Base-by-base conservation (phyloP, 2,888 invertebrate species). In the Latrodectus elegans region DNA sequence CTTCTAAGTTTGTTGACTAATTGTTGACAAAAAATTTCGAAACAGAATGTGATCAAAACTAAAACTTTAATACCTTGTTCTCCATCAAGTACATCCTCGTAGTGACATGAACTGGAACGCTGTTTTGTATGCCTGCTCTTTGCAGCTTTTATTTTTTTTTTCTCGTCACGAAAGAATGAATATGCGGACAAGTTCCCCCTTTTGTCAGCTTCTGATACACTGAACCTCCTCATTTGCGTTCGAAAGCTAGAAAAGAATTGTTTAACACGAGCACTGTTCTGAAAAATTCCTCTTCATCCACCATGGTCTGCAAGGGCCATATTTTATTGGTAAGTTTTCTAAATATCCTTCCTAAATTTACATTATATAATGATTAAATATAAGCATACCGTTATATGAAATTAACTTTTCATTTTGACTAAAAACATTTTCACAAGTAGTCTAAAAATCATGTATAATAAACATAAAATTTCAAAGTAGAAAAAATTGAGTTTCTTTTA, bases 71-170 rank as follows among this genome's bases (percentile, higher is more conserved):
- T 60, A 60, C 60, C 60, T 17, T 17, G 67, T 8, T 17, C 17
- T 12, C n/a, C 12, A 68, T 22, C 12, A n/a, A 12, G 12, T n/a
- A 82, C 55, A 82, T 82, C 82, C 82, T 82, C 15, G 75, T 75
- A 55, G 82, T 82, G 82, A 75, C 82, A 82, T 82, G 82, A 82
- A 82, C 82, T 75, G 74, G 82, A 75, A 67, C 70, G 67, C 74
- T 75, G 70, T 76, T 79, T 53, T 67, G 65, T 81, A 72, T 65
- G 52, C 26, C 17, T 68, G 67, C 22, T 51, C 52, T 14, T 12
- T 49, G 52, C 51, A n/a, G 12, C 68, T 60, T 22, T 70, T 53
- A 38, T 74, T 81, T 55, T 68, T 68, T n/a, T n/a, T 38, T 60
- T 22, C 64, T 9, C 14, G 82, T 26, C 67, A 67, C 70, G 82